These are phyloP conservation scores for Antedon mediterranea DNA, from an alignment of 53 echinoderm and acorn worm genomes.

Conservation along the genomic window DNA sequence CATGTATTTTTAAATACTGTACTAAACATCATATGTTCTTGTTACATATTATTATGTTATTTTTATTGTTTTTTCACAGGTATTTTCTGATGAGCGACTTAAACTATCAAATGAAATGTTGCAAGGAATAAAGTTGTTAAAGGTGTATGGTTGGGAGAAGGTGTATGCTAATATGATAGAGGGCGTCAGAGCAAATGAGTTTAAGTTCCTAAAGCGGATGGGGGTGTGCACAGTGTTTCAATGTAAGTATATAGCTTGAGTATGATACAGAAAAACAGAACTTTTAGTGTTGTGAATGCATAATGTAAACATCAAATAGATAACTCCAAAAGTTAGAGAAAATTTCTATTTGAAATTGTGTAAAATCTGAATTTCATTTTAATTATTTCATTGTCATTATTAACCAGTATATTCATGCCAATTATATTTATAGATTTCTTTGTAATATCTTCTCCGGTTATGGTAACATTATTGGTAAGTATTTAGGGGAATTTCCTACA, in stretches of 20 bases:
- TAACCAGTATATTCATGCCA: too few relatives aligned
- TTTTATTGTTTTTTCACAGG: constrained; percentile 12
- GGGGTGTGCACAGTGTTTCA: neutral
- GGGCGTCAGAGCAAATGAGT: constrained; percentile 27
- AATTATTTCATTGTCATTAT: too few relatives aligned
- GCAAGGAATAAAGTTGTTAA: constrained; percentile 62
- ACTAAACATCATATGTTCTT: too few relatives aligned
- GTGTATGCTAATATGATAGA: constrained; percentile 39
- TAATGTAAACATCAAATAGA: too few relatives aligned
- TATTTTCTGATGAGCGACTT: constrained; percentile 44
- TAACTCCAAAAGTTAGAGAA: too few relatives aligned
- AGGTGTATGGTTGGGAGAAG: constrained; percentile 69
- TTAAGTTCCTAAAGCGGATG: constrained; percentile 19
- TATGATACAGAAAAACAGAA: too few relatives aligned
- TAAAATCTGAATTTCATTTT: too few relatives aligned
- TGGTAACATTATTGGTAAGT: neutral
- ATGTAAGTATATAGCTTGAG: neutral
- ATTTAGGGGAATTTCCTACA: neutral
- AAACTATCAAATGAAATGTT: constrained; percentile 50
- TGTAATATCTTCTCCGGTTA: neutral
- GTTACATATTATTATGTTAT: neutral
- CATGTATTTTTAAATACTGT: too few relatives aligned
- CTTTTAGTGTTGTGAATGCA: too few relatives aligned
- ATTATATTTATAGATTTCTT: neutral
- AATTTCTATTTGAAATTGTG: too few relatives aligned